Evolutionary conservation across 2,797 vertebrate species (phyloP).

Genomic region (Protonibea diacanthus): DNA sequence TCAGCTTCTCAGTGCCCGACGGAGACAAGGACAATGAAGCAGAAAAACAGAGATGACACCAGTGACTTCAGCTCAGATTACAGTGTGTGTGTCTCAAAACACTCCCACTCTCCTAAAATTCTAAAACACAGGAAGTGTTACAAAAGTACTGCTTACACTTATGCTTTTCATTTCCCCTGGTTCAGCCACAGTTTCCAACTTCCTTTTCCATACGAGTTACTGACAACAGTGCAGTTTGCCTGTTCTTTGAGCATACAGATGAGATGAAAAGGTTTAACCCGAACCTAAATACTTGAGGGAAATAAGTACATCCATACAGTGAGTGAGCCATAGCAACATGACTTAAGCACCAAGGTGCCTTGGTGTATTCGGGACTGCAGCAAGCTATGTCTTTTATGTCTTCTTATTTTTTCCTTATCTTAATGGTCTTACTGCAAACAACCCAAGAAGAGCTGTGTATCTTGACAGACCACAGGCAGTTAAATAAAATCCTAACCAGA

Average conservation of each 20-base stretch:
- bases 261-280: neutral
- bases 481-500: neutral
- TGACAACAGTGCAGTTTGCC: neutral
- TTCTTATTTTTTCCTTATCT: neutral
- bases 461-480: neutral
- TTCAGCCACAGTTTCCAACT: slow-evolving; percentile 39
- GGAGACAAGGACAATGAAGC: slow-evolving; percentile 5
- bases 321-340: neutral
- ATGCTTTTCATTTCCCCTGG: slow-evolving; percentile 66
- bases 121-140: slow-evolving; percentile 72
- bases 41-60: neutral
- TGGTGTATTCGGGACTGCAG: neutral
- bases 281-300: neutral
- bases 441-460: neutral
- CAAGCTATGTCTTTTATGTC: neutral
- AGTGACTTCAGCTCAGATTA: slow-evolving; percentile 27
- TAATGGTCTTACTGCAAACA: neutral
- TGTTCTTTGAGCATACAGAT: neutral
- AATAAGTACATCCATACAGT: slow-evolving; percentile 1
- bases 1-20: slow-evolving; percentile 10
- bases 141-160: slow-evolving; percentile 37
- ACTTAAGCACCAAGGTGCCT: neutral
- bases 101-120: slow-evolving; percentile 18
- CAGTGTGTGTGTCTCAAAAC: slow-evolving; percentile 12
- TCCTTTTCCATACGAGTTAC: slow-evolving; percentile 50